phyloP scores from a whole-genome alignment of 1,140 invertebrate species.

The Zaprionus camerounensis region DNA sequence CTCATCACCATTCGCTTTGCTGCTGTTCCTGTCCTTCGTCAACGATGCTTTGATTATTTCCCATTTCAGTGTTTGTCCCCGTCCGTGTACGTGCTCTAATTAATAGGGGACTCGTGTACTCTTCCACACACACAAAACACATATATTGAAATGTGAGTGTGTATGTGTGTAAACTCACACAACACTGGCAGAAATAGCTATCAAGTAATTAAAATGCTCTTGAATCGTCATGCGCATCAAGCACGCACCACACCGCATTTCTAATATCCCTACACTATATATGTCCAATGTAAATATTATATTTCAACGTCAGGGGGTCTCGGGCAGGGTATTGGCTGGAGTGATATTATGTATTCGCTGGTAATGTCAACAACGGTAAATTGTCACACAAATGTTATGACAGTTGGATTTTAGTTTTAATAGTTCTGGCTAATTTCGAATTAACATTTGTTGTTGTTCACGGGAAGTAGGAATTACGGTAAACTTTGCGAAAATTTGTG shows the following conservation, averaged over 20 bases:
- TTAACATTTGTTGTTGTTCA: constrained; percentile 6
- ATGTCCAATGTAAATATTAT: constrained; percentile 27
- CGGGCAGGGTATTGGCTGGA: not conserved
- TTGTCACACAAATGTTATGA: constrained; percentile 21
- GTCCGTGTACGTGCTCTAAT: constrained; percentile 45
- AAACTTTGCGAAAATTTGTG: not conserved
- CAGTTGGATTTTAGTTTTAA: constrained; percentile 15
- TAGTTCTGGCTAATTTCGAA: not conserved
- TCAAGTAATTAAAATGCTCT: constrained; percentile 43
- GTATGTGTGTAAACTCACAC: not conserved
- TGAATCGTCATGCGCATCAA: constrained; percentile 38
- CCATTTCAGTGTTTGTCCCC: constrained; percentile 23
- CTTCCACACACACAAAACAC: constrained; percentile 19
- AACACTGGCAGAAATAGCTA: constrained; percentile 25
- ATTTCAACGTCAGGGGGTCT: not conserved
- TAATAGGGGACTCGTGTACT: constrained; percentile 36
- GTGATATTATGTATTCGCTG: not conserved
- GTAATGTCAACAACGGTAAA: constrained; percentile 11
- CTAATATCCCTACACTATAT: not conserved
- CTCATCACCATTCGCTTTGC: not conserved
- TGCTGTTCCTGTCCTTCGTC: not conserved
- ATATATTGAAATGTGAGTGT: too few relatives aligned
- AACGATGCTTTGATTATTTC: constrained; percentile 44
- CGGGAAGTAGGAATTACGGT: not conserved
- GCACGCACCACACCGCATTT: constrained; percentile 27